These are phyloP conservation scores for Cynopterus brachyotis DNA, from an alignment of 2,113 vertebrate genomes.

Conservation along the genomic window DNA sequence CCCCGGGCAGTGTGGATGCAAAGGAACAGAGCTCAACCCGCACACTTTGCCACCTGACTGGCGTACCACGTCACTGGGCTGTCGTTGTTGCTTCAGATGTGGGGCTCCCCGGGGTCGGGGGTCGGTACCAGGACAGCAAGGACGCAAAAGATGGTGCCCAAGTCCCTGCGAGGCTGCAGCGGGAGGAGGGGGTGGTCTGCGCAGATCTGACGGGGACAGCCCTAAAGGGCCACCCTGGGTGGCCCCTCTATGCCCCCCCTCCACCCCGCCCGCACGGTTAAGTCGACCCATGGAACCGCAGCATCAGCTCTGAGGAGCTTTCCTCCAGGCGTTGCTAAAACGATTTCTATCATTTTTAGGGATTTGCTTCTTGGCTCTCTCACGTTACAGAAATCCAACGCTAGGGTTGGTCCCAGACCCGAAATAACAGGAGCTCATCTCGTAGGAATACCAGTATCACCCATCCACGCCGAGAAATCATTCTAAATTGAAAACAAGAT, in stretches of 20 bases:
- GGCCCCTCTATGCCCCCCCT: background rate
- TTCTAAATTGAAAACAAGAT: background rate
- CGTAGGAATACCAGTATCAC: background rate
- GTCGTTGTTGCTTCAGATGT: background rate
- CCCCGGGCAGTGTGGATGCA: background rate
- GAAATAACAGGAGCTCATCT: background rate
- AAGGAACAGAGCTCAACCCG: background rate
- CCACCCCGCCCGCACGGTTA: background rate
- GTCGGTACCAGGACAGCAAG: fast-evolving
- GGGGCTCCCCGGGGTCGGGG: background rate
- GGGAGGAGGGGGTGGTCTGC: background rate
- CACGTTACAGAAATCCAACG: constrained; percentile 26
- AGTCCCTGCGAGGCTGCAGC: fast-evolving
- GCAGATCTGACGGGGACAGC: background rate
- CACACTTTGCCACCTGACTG: background rate
- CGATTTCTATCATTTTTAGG: background rate
- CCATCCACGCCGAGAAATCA: background rate
- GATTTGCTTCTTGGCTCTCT: background rate
- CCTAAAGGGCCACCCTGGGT: too few relatives aligned
- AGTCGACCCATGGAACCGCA: background rate
- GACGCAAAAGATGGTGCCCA: background rate
- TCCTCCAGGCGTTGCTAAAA: background rate
- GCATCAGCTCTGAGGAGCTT: background rate
- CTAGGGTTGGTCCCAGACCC: background rate
- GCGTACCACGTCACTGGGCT: background rate